Evolutionary conservation across 2,888 invertebrate genomes (phyloP).

Genomic region (Acrobasis suavella): DNA sequence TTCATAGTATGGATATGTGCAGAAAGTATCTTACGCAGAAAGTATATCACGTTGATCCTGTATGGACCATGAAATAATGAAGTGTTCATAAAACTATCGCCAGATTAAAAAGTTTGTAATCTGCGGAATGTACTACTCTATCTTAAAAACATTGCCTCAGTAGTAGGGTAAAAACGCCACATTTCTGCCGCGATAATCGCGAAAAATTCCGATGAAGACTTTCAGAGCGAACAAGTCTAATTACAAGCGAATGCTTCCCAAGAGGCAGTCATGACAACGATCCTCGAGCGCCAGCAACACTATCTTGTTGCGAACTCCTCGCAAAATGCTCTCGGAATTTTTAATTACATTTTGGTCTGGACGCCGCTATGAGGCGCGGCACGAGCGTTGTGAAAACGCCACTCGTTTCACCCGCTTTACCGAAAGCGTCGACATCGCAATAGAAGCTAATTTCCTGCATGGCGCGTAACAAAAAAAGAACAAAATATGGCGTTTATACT

Average conservation of each 20-base stretch:
- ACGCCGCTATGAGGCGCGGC: constrained; percentile 71
- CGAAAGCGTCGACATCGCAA: constrained; percentile 81
- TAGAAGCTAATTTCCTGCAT: constrained; percentile 82
- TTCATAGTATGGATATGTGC: too few species aligned
- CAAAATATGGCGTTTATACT: constrained; percentile 70
- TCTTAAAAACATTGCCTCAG: too few species aligned
- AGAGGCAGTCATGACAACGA: constrained; percentile 76
- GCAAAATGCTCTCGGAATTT: constrained; percentile 81
- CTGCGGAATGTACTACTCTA: too few species aligned
- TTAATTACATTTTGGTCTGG: constrained; percentile 82
- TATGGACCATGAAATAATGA: too few species aligned
- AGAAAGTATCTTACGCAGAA: too few species aligned
- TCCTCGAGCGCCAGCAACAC: constrained; percentile 71
- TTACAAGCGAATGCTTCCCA: constrained; percentile 77
- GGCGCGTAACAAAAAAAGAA: constrained; percentile 74
- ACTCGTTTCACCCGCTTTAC: constrained; percentile 78
- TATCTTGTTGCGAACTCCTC: constrained; percentile 78
- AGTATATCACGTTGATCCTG: too few species aligned
- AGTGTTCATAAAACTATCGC: too few species aligned
- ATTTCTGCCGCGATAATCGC: constrained; percentile 49
- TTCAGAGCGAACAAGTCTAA: constrained; percentile 71
- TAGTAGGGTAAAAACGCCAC: constrained; percentile 36
- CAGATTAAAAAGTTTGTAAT: too few species aligned
- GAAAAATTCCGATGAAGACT: constrained; percentile 65
- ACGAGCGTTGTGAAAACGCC: constrained; percentile 67